Percentiles rank a stretch among this genome's conserved stretches.
These are phyloP conservation scores for Ammodytes marinus DNA, from an alignment of 2,113 vertebrate species.

Conservation along the genomic window DNA sequence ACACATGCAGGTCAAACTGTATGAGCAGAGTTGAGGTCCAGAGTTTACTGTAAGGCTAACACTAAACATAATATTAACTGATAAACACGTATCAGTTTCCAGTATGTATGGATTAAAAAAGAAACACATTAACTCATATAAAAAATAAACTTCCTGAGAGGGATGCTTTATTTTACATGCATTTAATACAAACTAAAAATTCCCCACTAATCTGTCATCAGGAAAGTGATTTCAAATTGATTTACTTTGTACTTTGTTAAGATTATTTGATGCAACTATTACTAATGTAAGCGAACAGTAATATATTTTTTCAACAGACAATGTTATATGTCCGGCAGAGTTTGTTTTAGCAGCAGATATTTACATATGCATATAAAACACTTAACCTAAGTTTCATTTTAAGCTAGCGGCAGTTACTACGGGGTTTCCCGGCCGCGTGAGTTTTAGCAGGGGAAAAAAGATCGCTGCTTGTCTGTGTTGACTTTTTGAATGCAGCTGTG, in stretches of 20 bases:
- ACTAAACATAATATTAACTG: conserved; percentile 1
- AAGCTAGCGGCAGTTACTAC: too few species aligned
- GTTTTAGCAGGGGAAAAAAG: too few species aligned
- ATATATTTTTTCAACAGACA: neutral
- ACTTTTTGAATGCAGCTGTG: too few species aligned
- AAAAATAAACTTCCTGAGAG: neutral
- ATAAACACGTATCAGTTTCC: conserved; percentile 16
- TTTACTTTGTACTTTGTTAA: neutral
- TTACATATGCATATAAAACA: neutral
- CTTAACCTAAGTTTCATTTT: neutral
- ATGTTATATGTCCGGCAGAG: conserved; percentile 12
- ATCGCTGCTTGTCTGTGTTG: too few species aligned
- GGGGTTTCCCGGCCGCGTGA: too few species aligned
- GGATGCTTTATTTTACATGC: neutral
- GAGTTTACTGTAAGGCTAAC: conserved; percentile 30
- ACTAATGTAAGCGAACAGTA: neutral
- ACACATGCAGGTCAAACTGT: conserved; percentile 73
- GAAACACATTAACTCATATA: conserved; percentile 17
- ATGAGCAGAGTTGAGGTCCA: conserved; percentile 41
- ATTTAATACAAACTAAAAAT: neutral
- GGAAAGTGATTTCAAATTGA: neutral
- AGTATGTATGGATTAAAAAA: neutral
- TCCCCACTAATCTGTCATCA: neutral
- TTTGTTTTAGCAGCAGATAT: neutral
- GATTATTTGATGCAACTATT: neutral